Evolutionary conservation across 2,113 vertebrate species (phyloP).

Genomic region (Mionectes macconnelli): DNA sequence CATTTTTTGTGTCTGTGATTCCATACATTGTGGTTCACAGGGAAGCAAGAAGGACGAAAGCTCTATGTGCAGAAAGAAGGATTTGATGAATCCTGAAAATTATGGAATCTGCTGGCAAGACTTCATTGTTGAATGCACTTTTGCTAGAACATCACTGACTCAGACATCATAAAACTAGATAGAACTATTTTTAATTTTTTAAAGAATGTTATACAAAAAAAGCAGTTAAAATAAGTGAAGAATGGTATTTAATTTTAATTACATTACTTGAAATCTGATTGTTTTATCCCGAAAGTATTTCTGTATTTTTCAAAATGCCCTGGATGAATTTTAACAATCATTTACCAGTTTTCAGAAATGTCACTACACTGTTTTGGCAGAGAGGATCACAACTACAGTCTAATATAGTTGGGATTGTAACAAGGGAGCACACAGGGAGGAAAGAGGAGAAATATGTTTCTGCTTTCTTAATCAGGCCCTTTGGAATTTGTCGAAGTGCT

Average conservation of each 20-base stretch:
- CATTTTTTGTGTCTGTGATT: background rate
- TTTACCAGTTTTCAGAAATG: background rate
- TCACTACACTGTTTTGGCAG: background rate
- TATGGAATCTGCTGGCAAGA: background rate
- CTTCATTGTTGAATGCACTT: background rate
- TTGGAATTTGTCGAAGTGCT: background rate
- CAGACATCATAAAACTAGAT: background rate
- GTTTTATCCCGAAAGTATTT: background rate
- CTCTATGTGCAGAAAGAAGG: background rate
- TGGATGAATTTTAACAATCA: background rate
- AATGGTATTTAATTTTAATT: background rate
- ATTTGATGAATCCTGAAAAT: background rate
- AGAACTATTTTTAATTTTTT: background rate
- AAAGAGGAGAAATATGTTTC: background rate
- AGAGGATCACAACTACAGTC: background rate
- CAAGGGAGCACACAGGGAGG: background rate
- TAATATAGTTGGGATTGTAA: background rate
- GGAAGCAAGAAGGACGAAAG: background rate
- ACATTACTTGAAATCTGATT: background rate
- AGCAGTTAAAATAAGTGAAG: background rate
- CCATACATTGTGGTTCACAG: background rate
- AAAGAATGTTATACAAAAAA: background rate
- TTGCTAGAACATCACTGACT: background rate
- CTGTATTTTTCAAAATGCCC: background rate
- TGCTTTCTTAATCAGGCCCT: background rate